Evolutionary conservation across 2,797 vertebrate species (phyloP).

Genomic region (Ficedula albicollis): DNA sequence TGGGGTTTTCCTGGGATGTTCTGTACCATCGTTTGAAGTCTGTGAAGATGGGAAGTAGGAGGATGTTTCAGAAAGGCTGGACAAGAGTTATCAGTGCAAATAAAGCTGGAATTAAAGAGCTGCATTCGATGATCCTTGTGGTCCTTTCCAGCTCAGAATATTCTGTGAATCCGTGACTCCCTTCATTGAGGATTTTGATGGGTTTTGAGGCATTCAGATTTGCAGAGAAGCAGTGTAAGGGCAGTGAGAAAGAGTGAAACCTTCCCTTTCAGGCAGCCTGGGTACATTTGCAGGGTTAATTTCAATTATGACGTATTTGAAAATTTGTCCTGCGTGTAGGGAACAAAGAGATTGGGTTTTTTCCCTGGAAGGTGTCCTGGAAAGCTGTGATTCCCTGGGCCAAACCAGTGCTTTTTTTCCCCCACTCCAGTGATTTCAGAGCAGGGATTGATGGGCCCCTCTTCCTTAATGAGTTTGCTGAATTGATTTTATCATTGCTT

Average conservation of each 20-base stretch:
- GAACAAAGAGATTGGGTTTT: not conserved
- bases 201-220: not conserved
- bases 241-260: not conserved
- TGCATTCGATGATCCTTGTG: not conserved
- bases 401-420: not conserved
- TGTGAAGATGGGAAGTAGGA: not conserved
- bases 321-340: not conserved
- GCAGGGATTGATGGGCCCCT: not conserved
- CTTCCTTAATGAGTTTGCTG: not conserved
- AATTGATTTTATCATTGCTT: slow-evolving; percentile 46
- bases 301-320: not conserved
- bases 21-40: accelerated
- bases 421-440: not conserved
- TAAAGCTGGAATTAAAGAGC: not conserved
- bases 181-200: not conserved
- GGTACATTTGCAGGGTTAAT: not conserved
- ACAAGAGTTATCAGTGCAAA: no score
- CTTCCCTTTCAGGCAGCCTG: not conserved
- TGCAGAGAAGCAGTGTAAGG: not conserved
- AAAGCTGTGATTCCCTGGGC: not conserved
- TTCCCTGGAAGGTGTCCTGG: not conserved
- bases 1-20: not conserved
- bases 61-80: not conserved
- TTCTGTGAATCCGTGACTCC: not conserved
- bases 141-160: not conserved